phyloP scores from a whole-genome alignment of 2,888 invertebrate species.

The Acrobasis suavella region DNA sequence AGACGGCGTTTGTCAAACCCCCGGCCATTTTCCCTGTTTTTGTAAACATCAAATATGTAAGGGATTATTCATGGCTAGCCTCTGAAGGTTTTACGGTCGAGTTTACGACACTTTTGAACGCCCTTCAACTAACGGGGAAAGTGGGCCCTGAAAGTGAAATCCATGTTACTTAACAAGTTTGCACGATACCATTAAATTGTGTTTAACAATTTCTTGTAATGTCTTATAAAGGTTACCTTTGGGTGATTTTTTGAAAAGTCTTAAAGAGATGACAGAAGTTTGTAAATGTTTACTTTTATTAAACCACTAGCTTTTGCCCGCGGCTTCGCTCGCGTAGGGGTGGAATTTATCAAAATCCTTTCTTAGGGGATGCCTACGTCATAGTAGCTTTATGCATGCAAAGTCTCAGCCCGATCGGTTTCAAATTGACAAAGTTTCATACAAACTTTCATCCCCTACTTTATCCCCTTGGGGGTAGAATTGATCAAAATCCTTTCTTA shows the following conservation, averaged over 20 bases:
- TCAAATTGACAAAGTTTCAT: too few relatives aligned
- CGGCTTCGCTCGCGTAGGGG: too few relatives aligned
- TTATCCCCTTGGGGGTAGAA: too few relatives aligned
- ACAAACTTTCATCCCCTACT: too few relatives aligned
- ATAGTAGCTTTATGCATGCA: too few relatives aligned
- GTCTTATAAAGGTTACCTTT: background rate
- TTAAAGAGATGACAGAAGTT: background rate
- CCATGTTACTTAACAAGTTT: conserved; percentile 17
- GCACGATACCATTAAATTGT: conserved; percentile 1
- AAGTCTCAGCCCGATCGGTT: too few relatives aligned
- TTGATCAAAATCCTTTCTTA: too few relatives aligned
- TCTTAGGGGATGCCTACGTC: too few relatives aligned
- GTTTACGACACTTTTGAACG: conserved; percentile 30
- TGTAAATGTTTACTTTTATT: background rate
- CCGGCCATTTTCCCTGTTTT: conserved; percentile 43
- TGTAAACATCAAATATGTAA: conserved; percentile 53
- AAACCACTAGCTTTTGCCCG: too few relatives aligned
- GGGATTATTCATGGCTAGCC: conserved; percentile 33
- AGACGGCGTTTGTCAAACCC: conserved; percentile 49
- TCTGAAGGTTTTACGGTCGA: conserved; percentile 24
- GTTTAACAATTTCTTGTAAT: conserved; percentile 2
- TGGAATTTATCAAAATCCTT: too few relatives aligned
- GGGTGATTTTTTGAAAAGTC: background rate
- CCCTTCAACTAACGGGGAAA: conserved; percentile 21
- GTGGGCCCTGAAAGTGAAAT: conserved; percentile 3